Conservation (phyloP, 2,113 vertebrate species). For the Hyperopisus bebe region DNA sequence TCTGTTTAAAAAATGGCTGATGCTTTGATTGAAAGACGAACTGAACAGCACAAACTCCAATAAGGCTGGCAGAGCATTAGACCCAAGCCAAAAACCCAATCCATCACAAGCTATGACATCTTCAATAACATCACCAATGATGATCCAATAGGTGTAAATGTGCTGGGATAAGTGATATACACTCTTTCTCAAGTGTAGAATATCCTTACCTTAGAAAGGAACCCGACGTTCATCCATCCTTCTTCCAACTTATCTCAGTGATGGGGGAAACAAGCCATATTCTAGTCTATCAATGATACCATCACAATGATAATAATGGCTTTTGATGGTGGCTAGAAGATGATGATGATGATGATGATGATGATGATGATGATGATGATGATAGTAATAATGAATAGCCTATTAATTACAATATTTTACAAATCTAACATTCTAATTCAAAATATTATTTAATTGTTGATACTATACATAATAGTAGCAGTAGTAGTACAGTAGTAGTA, state of each 20-base stretch:
- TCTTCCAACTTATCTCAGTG: neutral
- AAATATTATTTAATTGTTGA: neutral
- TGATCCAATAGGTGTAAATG: neutral
- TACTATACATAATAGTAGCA: neutral
- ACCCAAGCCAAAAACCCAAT: neutral
- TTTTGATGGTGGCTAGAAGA: neutral
- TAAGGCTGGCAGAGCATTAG: neutral
- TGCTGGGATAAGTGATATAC: neutral
- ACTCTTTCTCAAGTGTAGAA: neutral
- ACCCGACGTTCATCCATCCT: neutral
- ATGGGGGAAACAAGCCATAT: neutral
- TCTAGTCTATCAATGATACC: neutral
- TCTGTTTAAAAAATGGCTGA: neutral
- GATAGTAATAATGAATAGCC: neutral
- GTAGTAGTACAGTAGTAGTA: neutral
- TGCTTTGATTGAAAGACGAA: neutral
- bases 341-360: neutral
- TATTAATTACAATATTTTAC: no score
- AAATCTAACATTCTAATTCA: neutral
- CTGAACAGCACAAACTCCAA: neutral
- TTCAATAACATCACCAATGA: neutral
- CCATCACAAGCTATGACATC: neutral
- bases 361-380: neutral
- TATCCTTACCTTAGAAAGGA: neutral
- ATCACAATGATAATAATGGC: neutral